Base-by-base conservation (phyloP, 2,888 invertebrate genomes). In the Erebia epiphron region DNA sequence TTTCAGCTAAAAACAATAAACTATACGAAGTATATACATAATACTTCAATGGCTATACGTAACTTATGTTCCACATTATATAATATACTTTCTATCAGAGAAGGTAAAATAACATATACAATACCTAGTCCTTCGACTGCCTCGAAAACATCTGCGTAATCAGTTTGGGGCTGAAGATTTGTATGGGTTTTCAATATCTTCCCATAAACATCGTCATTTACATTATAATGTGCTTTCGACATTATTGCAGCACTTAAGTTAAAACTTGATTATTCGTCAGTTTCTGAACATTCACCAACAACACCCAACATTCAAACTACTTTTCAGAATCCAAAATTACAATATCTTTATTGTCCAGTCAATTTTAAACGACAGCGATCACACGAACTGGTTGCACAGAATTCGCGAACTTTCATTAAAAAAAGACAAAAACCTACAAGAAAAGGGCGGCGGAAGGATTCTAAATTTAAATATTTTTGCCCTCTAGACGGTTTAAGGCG, bases 391-490 rank as follows among this genome's bases (percentile, higher is more conserved):
- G 82, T 81, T 80, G 78, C 76, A 73, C 76, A 79, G 79, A 75
- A 75, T 75, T 73, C 73, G 72, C 72, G 68, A 76, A 58, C 67
- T 66, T 62, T 71, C 70, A 70, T 75, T 35, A 69, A 80, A 80
- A 80, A 79, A 67, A 35, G 26, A 35, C 35, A 35, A 49, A 67
- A 67, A 14, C 73, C 79, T 77, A 80, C 78, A 80, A 80, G 76
- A 79, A 86, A 88, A 87, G 86, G 87, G 87, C 86, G 81, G 78
- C 82, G 81, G 83, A 82, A 84, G 86, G 84, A 86, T 88, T 90
- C 89, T 91, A 91, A 91, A 88, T 92, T 90, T 92, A 92, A 91
- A 90, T 90, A 83, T 84, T 82, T 86, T 86, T 82, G 85, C 82
- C 82, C 84, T 77, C 76, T 62, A 74, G 84, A 76, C 78, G 81